A percentile compares a stretch with the other conserved stretches of the same genome.
These are phyloP conservation scores for Calvadosia cruxmelitensis DNA, from an alignment of 30 jellyfish, hydroid and myxozoan genomes.

Conservation along the genomic window DNA sequence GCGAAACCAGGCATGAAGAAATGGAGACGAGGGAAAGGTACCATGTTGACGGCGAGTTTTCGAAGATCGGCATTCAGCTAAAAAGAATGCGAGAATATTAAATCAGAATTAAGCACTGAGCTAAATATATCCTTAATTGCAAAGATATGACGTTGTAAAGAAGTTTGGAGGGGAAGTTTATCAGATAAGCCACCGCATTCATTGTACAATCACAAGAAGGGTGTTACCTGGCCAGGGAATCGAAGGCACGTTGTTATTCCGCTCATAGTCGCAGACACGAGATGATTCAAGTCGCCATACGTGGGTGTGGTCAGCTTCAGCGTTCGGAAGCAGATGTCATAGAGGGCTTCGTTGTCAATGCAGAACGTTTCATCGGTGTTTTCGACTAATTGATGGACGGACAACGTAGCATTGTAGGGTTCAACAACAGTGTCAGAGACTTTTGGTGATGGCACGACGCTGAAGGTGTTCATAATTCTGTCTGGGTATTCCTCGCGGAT, in stretches of 20 bases:
- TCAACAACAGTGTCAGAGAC: conserved; percentile 99
- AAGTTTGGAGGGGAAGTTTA: no score
- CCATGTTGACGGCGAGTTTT: conserved; percentile 99
- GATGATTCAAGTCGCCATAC: conserved; percentile 91
- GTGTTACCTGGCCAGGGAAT: conserved; percentile 97
- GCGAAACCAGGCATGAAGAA: conserved; percentile 99
- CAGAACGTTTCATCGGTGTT: conserved; percentile 97
- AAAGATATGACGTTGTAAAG: no score
- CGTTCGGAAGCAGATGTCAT: conserved; percentile 96
- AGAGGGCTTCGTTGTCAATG: conserved; percentile 98
- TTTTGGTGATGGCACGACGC: conserved; percentile 99
- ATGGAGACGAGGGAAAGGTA: conserved; percentile 99
- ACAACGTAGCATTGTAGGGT: conserved; percentile 96
- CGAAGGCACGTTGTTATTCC: conserved; percentile 99
- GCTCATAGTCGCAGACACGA: conserved; percentile 98
- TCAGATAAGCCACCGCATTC: no score
- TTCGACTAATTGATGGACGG: conserved; percentile 97
- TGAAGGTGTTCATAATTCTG: conserved; percentile 95
- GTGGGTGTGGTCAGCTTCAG: conserved; percentile 93
- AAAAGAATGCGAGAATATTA: no score
- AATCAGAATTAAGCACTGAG: no score
- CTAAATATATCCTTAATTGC: no score
- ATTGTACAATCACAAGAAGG: neutral
- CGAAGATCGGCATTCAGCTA: conserved; percentile 99
- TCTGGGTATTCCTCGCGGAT: conserved; percentile 99